phyloP scores from a whole-genome alignment of 2,888 invertebrate genomes.

The Tetragonula carbonaria region DNA sequence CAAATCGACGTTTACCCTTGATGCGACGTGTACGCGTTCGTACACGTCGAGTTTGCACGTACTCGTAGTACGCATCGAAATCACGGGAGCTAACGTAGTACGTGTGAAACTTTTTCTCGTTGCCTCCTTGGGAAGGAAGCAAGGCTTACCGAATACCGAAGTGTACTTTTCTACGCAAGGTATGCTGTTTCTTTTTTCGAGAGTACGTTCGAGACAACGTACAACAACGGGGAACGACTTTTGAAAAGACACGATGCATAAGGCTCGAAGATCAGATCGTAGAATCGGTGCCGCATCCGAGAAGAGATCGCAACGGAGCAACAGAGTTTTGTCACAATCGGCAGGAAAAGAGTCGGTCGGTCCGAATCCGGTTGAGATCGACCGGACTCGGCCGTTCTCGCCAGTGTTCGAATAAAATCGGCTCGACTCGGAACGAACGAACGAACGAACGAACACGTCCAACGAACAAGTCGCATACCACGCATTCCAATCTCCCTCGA shows the following conservation, averaged over 20 bases:
- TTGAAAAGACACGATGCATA: slow-evolving; percentile 12
- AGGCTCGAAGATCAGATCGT: background rate
- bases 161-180: background rate
- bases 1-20: background rate
- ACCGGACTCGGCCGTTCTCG: slow-evolving; percentile 40
- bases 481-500: slow-evolving; percentile 56
- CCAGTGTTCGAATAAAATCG: slow-evolving; percentile 42
- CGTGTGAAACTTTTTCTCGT: background rate
- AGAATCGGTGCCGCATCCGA: background rate
- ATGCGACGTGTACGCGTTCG: background rate
- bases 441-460: slow-evolving; percentile 30
- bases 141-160: slow-evolving; percentile 9
- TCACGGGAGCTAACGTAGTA: background rate
- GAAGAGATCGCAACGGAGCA: background rate
- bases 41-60: background rate
- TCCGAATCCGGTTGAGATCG: slow-evolving; percentile 54
- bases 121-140: background rate
- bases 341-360: slow-evolving; percentile 44
- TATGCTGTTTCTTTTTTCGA: background rate
- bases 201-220: background rate
- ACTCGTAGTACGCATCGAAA: background rate
- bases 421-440: slow-evolving; percentile 33
- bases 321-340: slow-evolving; percentile 23
- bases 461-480: slow-evolving; percentile 57
- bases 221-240: background rate